A percentile compares a stretch with the other conserved stretches of the same genome.
These are phyloP conservation scores for Apostichopus japonicus DNA, from an alignment of 35 echinoderm and acorn worm genomes.

Conservation along the genomic window DNA sequence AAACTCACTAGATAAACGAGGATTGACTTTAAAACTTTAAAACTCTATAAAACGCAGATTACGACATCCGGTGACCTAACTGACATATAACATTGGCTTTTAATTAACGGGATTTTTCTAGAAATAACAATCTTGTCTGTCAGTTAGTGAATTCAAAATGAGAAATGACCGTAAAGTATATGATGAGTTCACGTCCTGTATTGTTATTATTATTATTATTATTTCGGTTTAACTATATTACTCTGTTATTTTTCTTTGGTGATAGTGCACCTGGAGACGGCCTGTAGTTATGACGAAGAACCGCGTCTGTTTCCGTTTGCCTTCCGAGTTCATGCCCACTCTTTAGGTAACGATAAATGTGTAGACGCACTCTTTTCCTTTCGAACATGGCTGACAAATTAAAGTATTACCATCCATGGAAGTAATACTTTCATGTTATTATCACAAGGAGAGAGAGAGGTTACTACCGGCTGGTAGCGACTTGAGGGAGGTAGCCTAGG, in stretches of 20 bases:
- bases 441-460: no score
- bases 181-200: not conserved
- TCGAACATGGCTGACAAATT: no score
- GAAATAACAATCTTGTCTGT: not conserved
- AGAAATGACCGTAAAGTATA: not conserved
- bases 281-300: conserved; percentile 69
- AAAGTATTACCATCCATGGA: no score
- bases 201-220: not conserved
- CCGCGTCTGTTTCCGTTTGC: conserved; percentile 80
- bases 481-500: no score
- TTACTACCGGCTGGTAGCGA: no score
- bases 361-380: no score
- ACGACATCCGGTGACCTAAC: no score
- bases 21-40: no score
- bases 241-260: conserved; percentile 26
- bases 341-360: conserved; percentile 60
- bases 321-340: conserved; percentile 91
- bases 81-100: not conserved
- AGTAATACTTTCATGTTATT: no score
- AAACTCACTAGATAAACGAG: no score
- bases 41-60: no score
- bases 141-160: not conserved
- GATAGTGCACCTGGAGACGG: conserved; percentile 77
- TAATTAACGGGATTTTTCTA: not conserved
- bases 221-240: not conserved